phyloP scores from a whole-genome alignment of 2,797 vertebrate genomes.

The Antrozous pallidus region DNA sequence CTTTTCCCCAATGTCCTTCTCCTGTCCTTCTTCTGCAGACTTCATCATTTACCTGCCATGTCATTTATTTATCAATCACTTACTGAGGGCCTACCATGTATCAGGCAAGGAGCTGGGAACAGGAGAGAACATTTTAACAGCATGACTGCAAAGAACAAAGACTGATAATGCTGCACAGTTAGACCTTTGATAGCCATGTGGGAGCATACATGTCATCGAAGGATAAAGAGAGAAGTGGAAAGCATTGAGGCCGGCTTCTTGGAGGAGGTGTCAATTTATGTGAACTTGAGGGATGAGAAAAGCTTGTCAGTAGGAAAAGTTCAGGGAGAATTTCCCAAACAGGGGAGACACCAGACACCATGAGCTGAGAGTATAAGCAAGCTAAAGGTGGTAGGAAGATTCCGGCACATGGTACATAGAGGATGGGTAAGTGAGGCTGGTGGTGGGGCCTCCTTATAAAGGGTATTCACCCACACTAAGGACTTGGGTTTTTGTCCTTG shows the following conservation, averaged over 20 bases:
- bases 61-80: neutral
- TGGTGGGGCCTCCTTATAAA: neutral
- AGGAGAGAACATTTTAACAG: neutral
- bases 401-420: neutral
- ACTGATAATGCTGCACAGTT: neutral
- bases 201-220: neutral
- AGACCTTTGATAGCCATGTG: neutral
- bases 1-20: neutral
- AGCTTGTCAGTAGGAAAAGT: neutral
- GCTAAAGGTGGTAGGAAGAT: neutral
- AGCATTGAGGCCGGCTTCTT: neutral
- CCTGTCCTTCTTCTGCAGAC: neutral
- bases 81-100: neutral
- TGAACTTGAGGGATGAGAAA: conserved; percentile 5
- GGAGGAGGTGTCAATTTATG: neutral
- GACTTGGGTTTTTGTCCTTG: neutral
- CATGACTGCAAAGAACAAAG: neutral
- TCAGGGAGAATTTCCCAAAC: neutral
- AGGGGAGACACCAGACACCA: neutral
- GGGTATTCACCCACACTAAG: neutral
- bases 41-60: neutral
- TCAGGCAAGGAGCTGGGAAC: neutral
- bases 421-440: neutral
- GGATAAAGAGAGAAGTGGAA: neutral
- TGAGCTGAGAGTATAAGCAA: neutral